Conservation (phyloP, 2,888 invertebrate species). For the Slavum lentiscoides region DNA sequence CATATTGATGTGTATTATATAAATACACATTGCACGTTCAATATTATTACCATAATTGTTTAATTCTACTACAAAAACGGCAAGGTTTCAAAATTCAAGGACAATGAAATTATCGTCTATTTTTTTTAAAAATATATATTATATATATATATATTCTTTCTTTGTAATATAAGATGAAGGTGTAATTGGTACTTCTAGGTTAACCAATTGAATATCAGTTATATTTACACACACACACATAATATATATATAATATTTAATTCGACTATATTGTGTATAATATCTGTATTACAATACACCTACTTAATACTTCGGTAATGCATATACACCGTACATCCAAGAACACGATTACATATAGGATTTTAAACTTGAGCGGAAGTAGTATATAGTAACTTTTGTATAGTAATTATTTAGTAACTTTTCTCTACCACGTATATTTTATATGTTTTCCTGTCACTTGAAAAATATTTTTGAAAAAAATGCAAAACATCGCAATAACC, state of each 20-base stretch:
- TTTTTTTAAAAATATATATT: background rate
- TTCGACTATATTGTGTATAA: background rate
- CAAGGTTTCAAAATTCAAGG: slow-evolving; percentile 17
- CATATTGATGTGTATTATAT: background rate
- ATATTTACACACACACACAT: too few species aligned
- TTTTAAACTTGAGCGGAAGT: too few species aligned
- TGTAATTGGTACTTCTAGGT: background rate
- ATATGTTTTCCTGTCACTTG: too few species aligned
- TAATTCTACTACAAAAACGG: background rate
- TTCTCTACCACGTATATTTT: too few species aligned
- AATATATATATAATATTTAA: background rate
- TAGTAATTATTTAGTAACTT: too few species aligned
- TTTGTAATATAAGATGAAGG: background rate
- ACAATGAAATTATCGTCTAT: background rate
- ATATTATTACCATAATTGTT: background rate
- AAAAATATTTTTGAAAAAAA: too few species aligned
- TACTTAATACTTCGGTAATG: too few species aligned
- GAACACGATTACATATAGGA: too few species aligned
- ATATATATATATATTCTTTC: background rate
- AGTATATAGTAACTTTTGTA: too few species aligned
- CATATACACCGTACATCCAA: too few species aligned
- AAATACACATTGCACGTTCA: background rate
- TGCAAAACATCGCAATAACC: too few species aligned
- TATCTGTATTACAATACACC: too few species aligned
- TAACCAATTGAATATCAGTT: background rate